Percentiles rank a stretch among this genome's conserved stretches.
Evolutionary conservation across 2,113 vertebrate genomes (phyloP).

Genomic region (Hemibagrus wyckioides): DNA sequence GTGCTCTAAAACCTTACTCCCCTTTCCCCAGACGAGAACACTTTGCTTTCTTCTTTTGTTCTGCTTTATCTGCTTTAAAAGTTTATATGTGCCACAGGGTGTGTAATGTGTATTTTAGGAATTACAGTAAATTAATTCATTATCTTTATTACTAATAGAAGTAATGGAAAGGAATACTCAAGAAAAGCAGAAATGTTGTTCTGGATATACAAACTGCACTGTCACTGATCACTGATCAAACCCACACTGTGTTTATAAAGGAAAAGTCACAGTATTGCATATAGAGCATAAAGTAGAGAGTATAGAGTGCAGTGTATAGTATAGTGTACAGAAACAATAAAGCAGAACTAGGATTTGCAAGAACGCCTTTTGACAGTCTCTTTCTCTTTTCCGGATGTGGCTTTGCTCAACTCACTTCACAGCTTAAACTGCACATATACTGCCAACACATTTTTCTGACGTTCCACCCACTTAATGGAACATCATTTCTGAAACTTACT

Average conservation of each 20-base stretch:
- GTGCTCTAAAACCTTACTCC: slow-evolving; percentile 19
- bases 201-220: neutral
- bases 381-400: slow-evolving; percentile 69
- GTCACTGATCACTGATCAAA: neutral
- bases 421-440: slow-evolving; percentile 57
- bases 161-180: neutral
- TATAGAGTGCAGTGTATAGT: neutral
- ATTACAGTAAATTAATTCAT: neutral
- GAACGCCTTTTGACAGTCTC: slow-evolving; percentile 6
- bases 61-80: slow-evolving; percentile 1
- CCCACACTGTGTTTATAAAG: neutral
- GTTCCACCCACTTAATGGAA: slow-evolving; percentile 37
- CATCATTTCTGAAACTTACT: slow-evolving; percentile 6
- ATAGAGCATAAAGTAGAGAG: neutral
- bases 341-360: slow-evolving; percentile 6
- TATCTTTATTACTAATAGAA: neutral
- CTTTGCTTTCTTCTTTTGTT: slow-evolving; percentile 45
- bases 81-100: neutral
- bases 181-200: neutral
- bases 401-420: slow-evolving; percentile 62
- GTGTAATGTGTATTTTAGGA: neutral
- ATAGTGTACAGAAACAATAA: neutral
- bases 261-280: neutral
- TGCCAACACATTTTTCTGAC: slow-evolving; percentile 35
- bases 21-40: slow-evolving; percentile 11